A percentile compares a stretch with the other conserved stretches of the same genome.
Conservation (phyloP, 2,797 vertebrate species). For the Dendrocincla tyrannina region DNA sequence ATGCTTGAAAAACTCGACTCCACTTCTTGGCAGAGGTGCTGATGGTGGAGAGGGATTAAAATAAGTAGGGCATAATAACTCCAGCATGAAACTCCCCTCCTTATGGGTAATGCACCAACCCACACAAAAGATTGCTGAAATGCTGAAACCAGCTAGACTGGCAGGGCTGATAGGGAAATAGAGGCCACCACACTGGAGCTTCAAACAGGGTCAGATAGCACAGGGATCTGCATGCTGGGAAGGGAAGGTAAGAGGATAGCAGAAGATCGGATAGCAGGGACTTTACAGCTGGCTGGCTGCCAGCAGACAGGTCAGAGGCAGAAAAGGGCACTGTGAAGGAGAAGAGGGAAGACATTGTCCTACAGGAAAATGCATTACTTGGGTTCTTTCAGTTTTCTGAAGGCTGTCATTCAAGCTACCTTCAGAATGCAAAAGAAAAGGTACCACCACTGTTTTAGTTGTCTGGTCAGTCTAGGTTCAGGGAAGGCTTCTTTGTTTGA, state of each 20-base stretch:
- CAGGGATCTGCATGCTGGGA: background rate
- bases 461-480: background rate
- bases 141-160: conserved; percentile 35
- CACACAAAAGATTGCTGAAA: conserved; percentile 13
- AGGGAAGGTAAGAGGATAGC: conserved; percentile 44
- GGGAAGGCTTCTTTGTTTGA: background rate
- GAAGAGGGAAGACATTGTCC: conserved; percentile 1
- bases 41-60: conserved; percentile 42
- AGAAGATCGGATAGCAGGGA: background rate
- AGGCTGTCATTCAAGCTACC: background rate
- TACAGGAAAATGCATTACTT: background rate
- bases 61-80: conserved; percentile 35
- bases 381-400: background rate
- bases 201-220: conserved; percentile 25
- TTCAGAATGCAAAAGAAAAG: background rate
- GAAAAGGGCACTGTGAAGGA: background rate
- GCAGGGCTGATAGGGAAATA: conserved; percentile 5
- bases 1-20: background rate
- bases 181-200: background rate
- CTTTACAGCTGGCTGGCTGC: background rate
- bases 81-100: conserved; percentile 43
- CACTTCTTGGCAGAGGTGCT: conserved; percentile 19
- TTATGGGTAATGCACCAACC: background rate
- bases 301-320: background rate
- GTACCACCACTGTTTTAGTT: background rate